Percentiles rank a stretch among this genome's conserved stretches.
phyloP scores from a whole-genome alignment of 1,140 invertebrate genomes.

The Sesamia nonagrioides region DNA sequence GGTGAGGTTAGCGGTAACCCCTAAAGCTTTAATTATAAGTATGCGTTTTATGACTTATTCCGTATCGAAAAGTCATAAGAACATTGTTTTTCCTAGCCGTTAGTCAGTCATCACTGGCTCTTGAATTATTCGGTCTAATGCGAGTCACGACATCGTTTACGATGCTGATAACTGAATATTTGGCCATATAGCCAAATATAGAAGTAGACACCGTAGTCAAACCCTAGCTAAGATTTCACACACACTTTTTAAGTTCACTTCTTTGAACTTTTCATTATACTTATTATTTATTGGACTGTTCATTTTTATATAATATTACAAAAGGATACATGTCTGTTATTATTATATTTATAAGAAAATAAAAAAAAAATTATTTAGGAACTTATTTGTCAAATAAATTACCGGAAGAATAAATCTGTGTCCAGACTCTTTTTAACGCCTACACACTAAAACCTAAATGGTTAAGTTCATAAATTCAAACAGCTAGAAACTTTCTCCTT shows the following conservation, averaged over 20 bases:
- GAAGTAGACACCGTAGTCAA: neutral
- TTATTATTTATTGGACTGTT: neutral
- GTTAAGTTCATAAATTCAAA: conserved; percentile 52
- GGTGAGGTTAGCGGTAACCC: too few relatives aligned
- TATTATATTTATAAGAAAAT: neutral
- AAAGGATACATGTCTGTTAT: neutral
- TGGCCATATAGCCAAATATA: neutral
- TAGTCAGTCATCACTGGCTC: conserved; percentile 8
- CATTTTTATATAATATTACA: neutral
- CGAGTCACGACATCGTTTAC: conserved; percentile 5
- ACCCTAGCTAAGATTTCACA: neutral
- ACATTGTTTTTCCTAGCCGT: conserved; percentile 7
- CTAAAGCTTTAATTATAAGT: too few relatives aligned
- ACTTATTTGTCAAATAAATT: neutral
- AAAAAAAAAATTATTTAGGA: neutral
- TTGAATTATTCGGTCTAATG: conserved; percentile 20
- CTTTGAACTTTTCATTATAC: neutral
- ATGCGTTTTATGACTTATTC: neutral
- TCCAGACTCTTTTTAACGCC: conserved; percentile 26
- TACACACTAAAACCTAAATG: conserved; percentile 25
- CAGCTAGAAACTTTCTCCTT: conserved; percentile 49
- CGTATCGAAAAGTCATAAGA: neutral
- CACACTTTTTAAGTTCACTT: neutral
- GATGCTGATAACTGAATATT: conserved; percentile 24
- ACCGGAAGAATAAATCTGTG: conserved; percentile 3